Conservation (phyloP, 2,888 invertebrate genomes). For the Cheilosia vulpina region DNA sequence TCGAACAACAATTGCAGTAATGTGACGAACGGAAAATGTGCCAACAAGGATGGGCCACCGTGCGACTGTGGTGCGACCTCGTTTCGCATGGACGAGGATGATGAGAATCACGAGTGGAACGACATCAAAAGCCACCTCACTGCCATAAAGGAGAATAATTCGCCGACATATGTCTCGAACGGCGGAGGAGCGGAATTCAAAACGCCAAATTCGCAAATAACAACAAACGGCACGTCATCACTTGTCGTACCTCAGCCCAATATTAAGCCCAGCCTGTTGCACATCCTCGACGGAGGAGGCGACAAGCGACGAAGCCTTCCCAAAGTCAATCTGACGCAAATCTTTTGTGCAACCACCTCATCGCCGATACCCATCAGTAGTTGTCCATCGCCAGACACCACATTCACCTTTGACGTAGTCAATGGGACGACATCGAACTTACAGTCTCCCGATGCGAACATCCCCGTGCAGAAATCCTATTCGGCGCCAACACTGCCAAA, state of each 20-base stretch:
- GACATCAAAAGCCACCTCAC: slow-evolving; percentile 51
- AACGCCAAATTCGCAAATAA: slow-evolving; percentile 75
- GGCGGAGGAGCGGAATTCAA: slow-evolving; percentile 73
- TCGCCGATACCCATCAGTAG: slow-evolving; percentile 76
- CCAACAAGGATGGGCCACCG: slow-evolving; percentile 60
- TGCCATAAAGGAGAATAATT: slow-evolving; percentile 65
- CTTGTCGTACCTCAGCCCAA: slow-evolving; percentile 25
- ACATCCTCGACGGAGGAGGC: slow-evolving; percentile 30
- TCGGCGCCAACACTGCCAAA: slow-evolving; percentile 83
- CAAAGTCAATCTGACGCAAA: slow-evolving; percentile 82
- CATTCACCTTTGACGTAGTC: slow-evolving; percentile 62
- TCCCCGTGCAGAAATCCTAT: slow-evolving; percentile 82
- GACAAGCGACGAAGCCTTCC: slow-evolving; percentile 78
- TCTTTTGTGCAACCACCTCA: slow-evolving; percentile 79
- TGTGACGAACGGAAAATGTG: slow-evolving; percentile 59
- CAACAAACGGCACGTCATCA: slow-evolving; percentile 42
- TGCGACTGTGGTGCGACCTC: slow-evolving; percentile 58
- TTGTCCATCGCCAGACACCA: slow-evolving; percentile 51
- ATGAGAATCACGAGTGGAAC: slow-evolving; percentile 59
- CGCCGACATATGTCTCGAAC: slow-evolving; percentile 52
- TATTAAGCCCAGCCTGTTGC: slow-evolving; percentile 40
- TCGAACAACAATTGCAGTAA: slow-evolving; percentile 67
- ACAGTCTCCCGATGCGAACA: slow-evolving; percentile 74
- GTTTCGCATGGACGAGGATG: slow-evolving; percentile 67
- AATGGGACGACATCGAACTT: slow-evolving; percentile 68